Evolutionary conservation across 2,888 invertebrate genomes (phyloP), one percentile per base, ranked within the genome.

Genomic region (Urechis unicinctus): DNA sequence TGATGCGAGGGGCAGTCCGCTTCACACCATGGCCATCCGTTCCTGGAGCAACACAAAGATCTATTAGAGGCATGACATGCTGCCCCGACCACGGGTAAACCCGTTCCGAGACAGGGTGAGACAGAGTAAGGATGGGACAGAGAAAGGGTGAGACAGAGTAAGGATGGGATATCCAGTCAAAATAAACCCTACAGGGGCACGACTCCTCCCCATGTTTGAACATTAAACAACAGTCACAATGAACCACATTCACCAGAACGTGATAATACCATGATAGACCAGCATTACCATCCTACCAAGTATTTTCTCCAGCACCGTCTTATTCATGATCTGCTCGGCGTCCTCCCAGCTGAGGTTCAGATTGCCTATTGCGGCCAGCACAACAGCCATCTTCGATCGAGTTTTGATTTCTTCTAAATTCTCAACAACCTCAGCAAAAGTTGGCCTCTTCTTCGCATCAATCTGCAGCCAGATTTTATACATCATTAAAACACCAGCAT

Each of bases 361-460:
- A 9, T 54, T 60, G 51, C 57, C 57, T 52, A 64, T 61, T 45
- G 63, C 66, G 1, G 64, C 65, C 48, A 66, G 51, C 22, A 64
- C 62, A 26, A 54, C 59, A 28, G 59, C 62, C 59, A 70, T 58
- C 49, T 68, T 56, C n/a, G 60, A 62, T 45, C 66, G 65, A 52
- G 57, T 62, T 52, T 75, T 68, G 56, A 81, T 72, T 55, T 72
- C 69, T 53, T 82, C 81, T 58, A 83, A 71, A 13, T 71, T 86
- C 67, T 83, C 82, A 67, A 85, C 85, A 74, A 90, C 87, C 77
- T 92, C 91, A 44, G 84, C 83, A 81, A 93, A 93, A 67, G 88
- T 86, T 58, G 93, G 93, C 67, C 94, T 85, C 62, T 73, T 89
- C 75, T 87, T 88, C 28, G 91, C 87, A 77, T 93, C 91, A 79